phyloP scores from a whole-genome alignment of 2,888 invertebrate genomes.

The Azorinus chamasolen region DNA sequence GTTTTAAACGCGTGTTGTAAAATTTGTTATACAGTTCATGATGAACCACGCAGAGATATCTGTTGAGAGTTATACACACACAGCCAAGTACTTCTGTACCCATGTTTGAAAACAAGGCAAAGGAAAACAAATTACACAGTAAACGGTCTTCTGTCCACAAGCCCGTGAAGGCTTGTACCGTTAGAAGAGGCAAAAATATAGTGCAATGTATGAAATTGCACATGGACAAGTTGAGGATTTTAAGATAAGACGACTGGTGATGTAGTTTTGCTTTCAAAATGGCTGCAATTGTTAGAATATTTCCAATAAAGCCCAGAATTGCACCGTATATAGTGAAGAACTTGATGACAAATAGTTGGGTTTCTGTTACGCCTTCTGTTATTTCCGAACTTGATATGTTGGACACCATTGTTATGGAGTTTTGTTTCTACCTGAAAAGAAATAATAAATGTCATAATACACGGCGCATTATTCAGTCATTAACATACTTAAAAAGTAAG shows the following conservation, averaged over 20 bases:
- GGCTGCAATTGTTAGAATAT: constrained; percentile 58
- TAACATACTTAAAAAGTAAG: too few species aligned
- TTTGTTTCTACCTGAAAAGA: too few species aligned
- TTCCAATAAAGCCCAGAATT: constrained; percentile 56
- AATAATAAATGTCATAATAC: too few species aligned
- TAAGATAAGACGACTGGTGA: constrained; percentile 53
- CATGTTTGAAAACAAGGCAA: constrained; percentile 57
- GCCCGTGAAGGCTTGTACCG: constrained; percentile 54
- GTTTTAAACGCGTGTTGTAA: constrained; percentile 40
- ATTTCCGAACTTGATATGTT: not conserved
- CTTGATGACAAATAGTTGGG: constrained; percentile 47
- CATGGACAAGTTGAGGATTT: constrained; percentile 66
- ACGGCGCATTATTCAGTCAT: too few species aligned
- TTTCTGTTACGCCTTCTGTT: constrained; percentile 1
- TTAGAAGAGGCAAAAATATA: constrained; percentile 59
- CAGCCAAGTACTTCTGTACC: constrained; percentile 68
- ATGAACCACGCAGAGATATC: constrained; percentile 67
- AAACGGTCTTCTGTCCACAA: constrained; percentile 33
- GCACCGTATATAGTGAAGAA: constrained; percentile 41
- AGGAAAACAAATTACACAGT: constrained; percentile 60
- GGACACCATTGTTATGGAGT: too few species aligned
- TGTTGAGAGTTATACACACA: constrained; percentile 67
- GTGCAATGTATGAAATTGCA: constrained; percentile 60
- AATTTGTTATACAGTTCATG: constrained; percentile 44
- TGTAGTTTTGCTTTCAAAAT: constrained; percentile 59